phyloP scores from a whole-genome alignment of 2,113 vertebrate genomes.

The Brachyhypopomus gauderio region DNA sequence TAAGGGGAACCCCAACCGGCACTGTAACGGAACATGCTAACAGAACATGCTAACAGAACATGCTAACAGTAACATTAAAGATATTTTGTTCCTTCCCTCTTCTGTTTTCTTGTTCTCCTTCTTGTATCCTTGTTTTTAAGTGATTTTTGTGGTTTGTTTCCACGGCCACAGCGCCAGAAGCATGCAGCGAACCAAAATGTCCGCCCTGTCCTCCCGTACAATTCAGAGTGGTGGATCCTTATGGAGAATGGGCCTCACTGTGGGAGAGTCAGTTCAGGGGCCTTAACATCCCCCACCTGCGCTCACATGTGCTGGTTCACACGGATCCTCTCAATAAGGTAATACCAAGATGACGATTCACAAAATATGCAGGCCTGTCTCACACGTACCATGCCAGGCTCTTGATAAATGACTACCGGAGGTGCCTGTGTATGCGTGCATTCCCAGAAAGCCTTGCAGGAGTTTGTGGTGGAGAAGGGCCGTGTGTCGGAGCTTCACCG shows the following conservation, averaged over 20 bases:
- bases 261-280: constrained; percentile 78
- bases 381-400: no score
- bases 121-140: background rate
- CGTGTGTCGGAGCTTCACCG: constrained; percentile 68
- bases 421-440: background rate
- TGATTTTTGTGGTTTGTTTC: background rate
- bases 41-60: background rate
- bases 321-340: constrained; percentile 77
- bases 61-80: background rate
- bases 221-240: constrained; percentile 72
- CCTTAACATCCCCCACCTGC: constrained; percentile 77
- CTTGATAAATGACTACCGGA: background rate
- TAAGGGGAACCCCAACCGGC: no score
- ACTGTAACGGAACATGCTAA: background rate
- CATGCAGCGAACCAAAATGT: constrained; percentile 13
- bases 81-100: background rate
- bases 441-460: constrained; percentile 72
- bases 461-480: constrained; percentile 65
- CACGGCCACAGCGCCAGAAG: constrained; percentile 43
- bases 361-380: background rate
- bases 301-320: constrained; percentile 78
- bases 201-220: constrained; percentile 39
- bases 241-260: constrained; percentile 72
- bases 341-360: background rate
- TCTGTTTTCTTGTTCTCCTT: background rate